Evolutionary conservation across 2,888 invertebrate genomes (phyloP), one percentile per base, ranked within the genome.

Genomic region (Amblyteles armatorius): DNA sequence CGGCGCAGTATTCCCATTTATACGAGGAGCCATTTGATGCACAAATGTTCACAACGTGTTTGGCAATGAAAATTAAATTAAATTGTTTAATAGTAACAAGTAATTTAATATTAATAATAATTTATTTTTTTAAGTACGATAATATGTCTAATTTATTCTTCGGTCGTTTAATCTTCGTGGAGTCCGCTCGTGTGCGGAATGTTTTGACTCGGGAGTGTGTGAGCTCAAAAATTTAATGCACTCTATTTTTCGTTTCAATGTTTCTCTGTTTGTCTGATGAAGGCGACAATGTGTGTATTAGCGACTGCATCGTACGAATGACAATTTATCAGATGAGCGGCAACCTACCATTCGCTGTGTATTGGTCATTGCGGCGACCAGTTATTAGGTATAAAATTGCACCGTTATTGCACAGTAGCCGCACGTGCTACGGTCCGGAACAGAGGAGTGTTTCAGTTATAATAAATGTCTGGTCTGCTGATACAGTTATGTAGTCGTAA

Each of bases 311-410:
- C 72, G 16, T 22, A 13, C n/a, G 33, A 36, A n/a, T 73, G 65
- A 44, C 13, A 44, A 16, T 16, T 44, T 44, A 16, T 44, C 13
- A 16, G 4, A 16, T 16, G 44, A 44, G 44, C 16, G 16, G 36
- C 29, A 19, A 67, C 76, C 40, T 69, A 76, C 4, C 36, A n/a
- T 11, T 13, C 7, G 7, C 52, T 52, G 33, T 36, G 3, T 60
- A 74, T 63, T 26, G 44, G 16, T 40, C 16, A 55, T 57, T 55
- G 57, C 13, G 3, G 26, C 57, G 26, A 26, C 57, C 40, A 19
- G 11, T 60, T 33, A 60, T 78, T 71, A 60, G 26, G 5, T 48
- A 72, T 60, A 44, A 72, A 79, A 73, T 68, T 80, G 73, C 29
- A 73, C 29, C 67, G 73, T 80, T 67, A 80, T 44, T 5, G 33